phyloP scores from a whole-genome alignment of 2,888 invertebrate species.

The Camponotus fellah region DNA sequence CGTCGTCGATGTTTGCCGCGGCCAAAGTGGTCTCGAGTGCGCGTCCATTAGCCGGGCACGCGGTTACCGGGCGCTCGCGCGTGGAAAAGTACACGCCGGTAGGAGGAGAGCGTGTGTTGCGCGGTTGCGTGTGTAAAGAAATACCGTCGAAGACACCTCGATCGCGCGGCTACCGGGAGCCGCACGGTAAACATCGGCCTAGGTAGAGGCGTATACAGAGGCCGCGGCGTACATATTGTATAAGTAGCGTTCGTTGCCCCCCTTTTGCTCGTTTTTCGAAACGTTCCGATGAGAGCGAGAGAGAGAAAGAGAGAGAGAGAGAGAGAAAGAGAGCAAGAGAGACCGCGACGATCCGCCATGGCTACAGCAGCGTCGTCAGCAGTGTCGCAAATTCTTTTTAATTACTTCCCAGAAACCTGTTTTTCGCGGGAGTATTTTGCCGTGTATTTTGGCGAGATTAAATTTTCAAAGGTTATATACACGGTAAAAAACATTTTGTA shows the following conservation, averaged over 20 bases:
- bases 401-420: conserved; percentile 43
- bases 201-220: conserved; percentile 55
- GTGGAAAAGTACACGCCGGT: conserved; percentile 76
- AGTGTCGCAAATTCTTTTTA: conserved; percentile 46
- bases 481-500: too few relatives aligned
- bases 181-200: conserved; percentile 81
- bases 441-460: not conserved
- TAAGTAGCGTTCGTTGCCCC: conserved; percentile 64
- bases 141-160: conserved; percentile 84
- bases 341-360: not conserved
- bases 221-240: conserved; percentile 65
- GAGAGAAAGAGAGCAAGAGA: not conserved
- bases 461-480: not conserved
- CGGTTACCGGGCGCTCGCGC: conserved; percentile 59
- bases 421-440: not conserved
- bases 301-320: not conserved
- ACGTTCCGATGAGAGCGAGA: conserved; percentile 67
- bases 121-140: conserved; percentile 82
- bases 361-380: not conserved
- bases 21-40: conserved; percentile 85
- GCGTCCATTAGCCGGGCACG: conserved; percentile 84
- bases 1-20: conserved; percentile 84
- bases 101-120: conserved; percentile 73
- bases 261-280: conserved; percentile 74
- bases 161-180: conserved; percentile 83